Evolutionary conservation across 2,113 vertebrate species (phyloP).

Genomic region (Hepsetus odoe): DNA sequence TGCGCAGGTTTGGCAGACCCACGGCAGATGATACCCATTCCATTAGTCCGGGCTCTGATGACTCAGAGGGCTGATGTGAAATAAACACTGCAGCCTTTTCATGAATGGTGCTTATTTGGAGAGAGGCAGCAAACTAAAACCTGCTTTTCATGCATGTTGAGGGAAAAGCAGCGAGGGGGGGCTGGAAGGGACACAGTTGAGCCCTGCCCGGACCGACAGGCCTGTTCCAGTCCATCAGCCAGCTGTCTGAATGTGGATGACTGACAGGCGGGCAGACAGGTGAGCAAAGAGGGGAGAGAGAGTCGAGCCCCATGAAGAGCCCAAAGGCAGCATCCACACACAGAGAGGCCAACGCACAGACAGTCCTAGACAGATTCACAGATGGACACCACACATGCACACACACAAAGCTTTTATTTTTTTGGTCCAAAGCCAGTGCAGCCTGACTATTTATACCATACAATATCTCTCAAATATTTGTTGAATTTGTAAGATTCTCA

Average conservation of each 20-base stretch:
- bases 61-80: conserved; percentile 18
- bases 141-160: conserved; percentile 9
- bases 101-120: conserved; percentile 9
- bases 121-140: neutral
- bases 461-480: no score
- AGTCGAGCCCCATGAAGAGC: conserved; percentile 26
- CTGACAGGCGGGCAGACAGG: conserved; percentile 33
- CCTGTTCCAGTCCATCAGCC: conserved; percentile 38
- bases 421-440: neutral
- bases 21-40: conserved; percentile 19
- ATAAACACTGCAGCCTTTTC: conserved; percentile 2
- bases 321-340: conserved; percentile 25
- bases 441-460: no score
- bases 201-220: conserved; percentile 15
- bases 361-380: neutral
- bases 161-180: conserved; percentile 10
- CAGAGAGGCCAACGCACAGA: neutral
- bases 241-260: conserved; percentile 37
- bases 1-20: conserved; percentile 1
- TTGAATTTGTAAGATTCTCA: no score
- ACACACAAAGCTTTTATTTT: neutral
- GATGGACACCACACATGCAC: neutral
- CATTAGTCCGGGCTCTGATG: conserved; percentile 13
- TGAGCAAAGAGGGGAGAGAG: conserved; percentile 30
- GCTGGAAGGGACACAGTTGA: conserved; percentile 16